These are phyloP conservation scores for Oenanthe oenanthe DNA, from an alignment of 2,113 vertebrate genomes.

Conservation along the genomic window DNA sequence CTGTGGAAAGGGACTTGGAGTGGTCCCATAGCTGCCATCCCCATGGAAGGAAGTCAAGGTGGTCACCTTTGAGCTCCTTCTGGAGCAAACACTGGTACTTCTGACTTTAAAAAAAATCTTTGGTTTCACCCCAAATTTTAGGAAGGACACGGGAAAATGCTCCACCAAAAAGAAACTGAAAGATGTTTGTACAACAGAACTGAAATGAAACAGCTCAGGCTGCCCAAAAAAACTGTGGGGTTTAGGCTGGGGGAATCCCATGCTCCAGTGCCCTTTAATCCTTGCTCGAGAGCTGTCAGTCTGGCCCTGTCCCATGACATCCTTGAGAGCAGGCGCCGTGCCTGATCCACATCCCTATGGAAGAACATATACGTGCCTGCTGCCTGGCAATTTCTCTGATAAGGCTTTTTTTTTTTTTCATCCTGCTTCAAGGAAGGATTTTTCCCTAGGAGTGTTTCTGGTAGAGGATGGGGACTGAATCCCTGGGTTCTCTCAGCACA, in stretches of 20 bases:
- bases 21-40: accelerated
- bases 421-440: neutral
- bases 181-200: neutral
- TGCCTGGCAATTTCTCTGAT: neutral
- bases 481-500: neutral
- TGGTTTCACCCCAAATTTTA: neutral
- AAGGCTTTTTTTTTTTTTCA: neutral
- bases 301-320: neutral
- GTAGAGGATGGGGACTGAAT: neutral
- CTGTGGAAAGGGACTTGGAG: neutral
- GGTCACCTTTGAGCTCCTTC: neutral
- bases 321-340: accelerated
- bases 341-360: neutral
- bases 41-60: neutral
- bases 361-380: neutral
- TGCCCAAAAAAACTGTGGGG: accelerated
- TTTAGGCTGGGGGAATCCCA: neutral
- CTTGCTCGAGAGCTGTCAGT: neutral
- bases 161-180: neutral
- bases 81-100: accelerated
- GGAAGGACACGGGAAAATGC: neutral
- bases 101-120: neutral
- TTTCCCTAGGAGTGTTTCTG: neutral
- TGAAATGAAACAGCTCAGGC: neutral
- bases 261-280: neutral